Percentiles rank a stretch among this genome's conserved stretches.
These are phyloP conservation scores for Sturnira hondurensis DNA, from an alignment of 2,113 vertebrate species.

Conservation along the genomic window DNA sequence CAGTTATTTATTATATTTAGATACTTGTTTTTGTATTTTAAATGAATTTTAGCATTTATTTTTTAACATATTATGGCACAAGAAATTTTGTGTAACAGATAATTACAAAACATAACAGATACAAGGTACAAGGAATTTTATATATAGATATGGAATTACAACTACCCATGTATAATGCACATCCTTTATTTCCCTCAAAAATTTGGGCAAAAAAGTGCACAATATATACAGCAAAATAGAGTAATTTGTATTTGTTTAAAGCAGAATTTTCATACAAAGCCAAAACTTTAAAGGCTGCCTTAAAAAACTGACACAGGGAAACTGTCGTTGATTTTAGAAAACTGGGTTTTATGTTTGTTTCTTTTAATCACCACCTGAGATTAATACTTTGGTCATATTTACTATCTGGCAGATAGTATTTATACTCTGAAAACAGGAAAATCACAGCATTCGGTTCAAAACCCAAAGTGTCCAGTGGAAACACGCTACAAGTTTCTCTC, in stretches of 20 bases:
- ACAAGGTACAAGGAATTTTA: too few relatives aligned
- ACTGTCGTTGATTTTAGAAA: neutral
- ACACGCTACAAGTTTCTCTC: neutral
- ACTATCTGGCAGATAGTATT: neutral
- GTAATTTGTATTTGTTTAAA: neutral
- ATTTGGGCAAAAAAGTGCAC: too few relatives aligned
- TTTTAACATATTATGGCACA: too few relatives aligned
- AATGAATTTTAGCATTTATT: too few relatives aligned
- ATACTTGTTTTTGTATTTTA: too few relatives aligned
- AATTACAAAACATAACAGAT: too few relatives aligned
- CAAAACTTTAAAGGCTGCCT: neutral
- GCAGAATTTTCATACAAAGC: conserved; percentile 18
- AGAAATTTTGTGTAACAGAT: too few relatives aligned
- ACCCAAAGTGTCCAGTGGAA: neutral
- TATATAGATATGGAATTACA: too few relatives aligned
- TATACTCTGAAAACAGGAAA: neutral
- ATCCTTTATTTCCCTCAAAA: too few relatives aligned
- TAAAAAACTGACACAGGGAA: neutral
- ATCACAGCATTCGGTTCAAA: neutral
- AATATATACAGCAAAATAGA: too few relatives aligned
- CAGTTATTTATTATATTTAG: too few relatives aligned
- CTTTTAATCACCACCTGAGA: neutral
- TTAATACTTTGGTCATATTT: neutral
- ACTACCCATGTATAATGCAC: too few relatives aligned
- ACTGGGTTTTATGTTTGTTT: neutral